phyloP scores from a whole-genome alignment of 2,888 invertebrate genomes.

The Erebia aethiops region DNA sequence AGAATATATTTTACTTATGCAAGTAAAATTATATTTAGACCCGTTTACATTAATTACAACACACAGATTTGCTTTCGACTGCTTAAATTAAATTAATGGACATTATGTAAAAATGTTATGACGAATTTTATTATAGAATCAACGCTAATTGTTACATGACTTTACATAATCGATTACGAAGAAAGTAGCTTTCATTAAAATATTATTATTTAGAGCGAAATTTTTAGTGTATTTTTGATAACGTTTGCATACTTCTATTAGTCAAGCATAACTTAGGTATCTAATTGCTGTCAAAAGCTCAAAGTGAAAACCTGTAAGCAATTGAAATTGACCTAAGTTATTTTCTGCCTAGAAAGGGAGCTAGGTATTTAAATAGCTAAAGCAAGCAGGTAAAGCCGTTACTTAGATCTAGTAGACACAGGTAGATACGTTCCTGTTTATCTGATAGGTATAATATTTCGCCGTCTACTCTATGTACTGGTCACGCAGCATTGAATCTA shows the following conservation, averaged over 20 bases:
- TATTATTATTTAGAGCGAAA: not conserved
- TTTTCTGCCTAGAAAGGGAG: not conserved
- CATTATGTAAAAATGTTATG: conserved; percentile 24
- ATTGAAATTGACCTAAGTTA: not conserved
- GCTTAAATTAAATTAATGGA: conserved; percentile 14
- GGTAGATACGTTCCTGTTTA: not conserved
- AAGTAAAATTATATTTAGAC: conserved; percentile 50
- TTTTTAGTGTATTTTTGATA: not conserved
- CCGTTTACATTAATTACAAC: conserved; percentile 8
- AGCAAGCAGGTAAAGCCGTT: not conserved
- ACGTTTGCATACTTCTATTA: not conserved
- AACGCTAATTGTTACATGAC: conserved; percentile 37
- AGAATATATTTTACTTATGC: conserved; percentile 50
- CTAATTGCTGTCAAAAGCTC: too few species aligned
- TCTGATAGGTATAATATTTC: not conserved
- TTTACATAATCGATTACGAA: conserved; percentile 31
- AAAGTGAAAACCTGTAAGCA: not conserved
- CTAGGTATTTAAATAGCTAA: not conserved
- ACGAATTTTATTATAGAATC: conserved; percentile 8
- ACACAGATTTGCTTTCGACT: conserved; percentile 23
- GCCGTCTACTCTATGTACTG: conserved; percentile 39
- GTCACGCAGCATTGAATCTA: conserved; percentile 62
- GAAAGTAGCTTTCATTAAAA: conserved; percentile 17
- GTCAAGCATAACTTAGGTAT: too few species aligned
- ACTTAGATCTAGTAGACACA: not conserved